phyloP scores from a whole-genome alignment of 2,797 vertebrate species.

The Peromyscus attwateri region DNA sequence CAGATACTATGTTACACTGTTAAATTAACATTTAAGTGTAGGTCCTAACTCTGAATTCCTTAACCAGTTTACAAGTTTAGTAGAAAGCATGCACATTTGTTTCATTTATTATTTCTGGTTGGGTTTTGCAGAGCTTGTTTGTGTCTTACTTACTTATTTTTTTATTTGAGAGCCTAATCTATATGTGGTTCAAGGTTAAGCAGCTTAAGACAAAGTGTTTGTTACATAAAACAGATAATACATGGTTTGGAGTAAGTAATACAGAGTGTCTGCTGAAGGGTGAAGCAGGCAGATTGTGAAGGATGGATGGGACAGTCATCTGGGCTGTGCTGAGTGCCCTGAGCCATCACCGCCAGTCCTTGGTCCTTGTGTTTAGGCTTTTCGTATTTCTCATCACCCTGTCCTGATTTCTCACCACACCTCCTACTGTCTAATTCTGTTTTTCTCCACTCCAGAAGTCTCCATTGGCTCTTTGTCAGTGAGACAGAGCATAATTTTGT shows the following conservation, averaged over 20 bases:
- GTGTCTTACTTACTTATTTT: neutral
- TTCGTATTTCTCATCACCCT: neutral
- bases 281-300: neutral
- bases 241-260: neutral
- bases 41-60: neutral
- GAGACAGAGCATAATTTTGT: neutral
- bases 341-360: neutral
- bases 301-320: neutral
- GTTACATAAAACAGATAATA: neutral
- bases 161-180: neutral
- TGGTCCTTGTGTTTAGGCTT: neutral
- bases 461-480: neutral
- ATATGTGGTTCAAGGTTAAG: neutral
- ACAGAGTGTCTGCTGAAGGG: neutral
- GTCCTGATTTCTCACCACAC: neutral
- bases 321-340: neutral
- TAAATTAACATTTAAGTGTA: constrained; percentile 36
- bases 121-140: neutral
- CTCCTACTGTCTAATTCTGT: neutral
- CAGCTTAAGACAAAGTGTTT: neutral
- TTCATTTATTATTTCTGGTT: constrained; percentile 42
- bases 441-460: constrained; percentile 24
- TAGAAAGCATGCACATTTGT: neutral
- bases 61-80: constrained; percentile 19
- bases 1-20: neutral